Base-by-base conservation (phyloP, 1,140 invertebrate species). In the Lepidurus packardi region DNA sequence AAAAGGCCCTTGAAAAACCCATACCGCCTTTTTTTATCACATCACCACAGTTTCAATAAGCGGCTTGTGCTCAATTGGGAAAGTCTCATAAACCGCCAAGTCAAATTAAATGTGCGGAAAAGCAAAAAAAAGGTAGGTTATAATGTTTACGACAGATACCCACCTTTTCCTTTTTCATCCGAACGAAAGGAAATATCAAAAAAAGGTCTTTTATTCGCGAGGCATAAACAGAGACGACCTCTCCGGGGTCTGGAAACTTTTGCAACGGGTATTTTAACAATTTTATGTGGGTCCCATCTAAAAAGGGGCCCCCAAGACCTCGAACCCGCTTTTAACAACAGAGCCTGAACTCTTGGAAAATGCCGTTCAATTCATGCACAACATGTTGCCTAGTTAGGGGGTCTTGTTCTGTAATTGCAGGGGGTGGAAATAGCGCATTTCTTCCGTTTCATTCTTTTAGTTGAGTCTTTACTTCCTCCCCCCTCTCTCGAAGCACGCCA, bases 291-390 rank as follows among this genome's bases (percentile, higher is more conserved):
- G 53, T 5, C 16, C 53, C 53, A 65, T 11, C 53, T 65, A 13
- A 9, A 65, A 65, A 65, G 53, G 45, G 53, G 53, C 53, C 53
- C 21, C 13, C 13, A 16, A 65, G 53, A n/a, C 53, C 53, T 65
- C 53, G 21, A 65, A 21, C 53, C 53, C 21, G 13, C 53, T 65
- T 21, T 65, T 65, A 65, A 65, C 53, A 65, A 65, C 16, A 65
- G 21, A 65, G 21, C 53, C 53, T 21, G 53, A n/a, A 21, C 53
- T 65, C 53, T 65, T 65, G 53, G 53, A 65, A 65, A 65, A 65
- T n/a, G 53, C 53, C 53, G 53, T 65, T 65, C 53, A 65, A 65
- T 65, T 65, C 53, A 65, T 65, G 53, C 53, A 65, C 53, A 65
- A 65, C 53, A 65, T 65, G 53, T 65, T 65, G 53, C 53, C 53